Evolutionary conservation across 2,797 vertebrate species (phyloP).

Genomic region (Triplophysa bombifrons): DNA sequence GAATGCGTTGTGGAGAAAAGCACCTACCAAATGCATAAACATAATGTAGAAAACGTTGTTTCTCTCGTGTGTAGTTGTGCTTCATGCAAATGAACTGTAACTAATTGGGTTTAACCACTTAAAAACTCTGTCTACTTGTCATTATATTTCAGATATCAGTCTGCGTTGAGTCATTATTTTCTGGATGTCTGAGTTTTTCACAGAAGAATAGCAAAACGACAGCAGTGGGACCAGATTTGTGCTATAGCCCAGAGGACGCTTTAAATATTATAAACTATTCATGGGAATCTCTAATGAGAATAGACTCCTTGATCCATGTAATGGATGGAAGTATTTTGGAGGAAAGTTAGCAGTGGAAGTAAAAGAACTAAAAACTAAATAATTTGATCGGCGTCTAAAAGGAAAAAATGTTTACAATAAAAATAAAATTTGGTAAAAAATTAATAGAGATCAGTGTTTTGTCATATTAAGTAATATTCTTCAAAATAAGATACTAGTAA

Average conservation of each 20-base stretch:
- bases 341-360: not conserved
- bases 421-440: too few species aligned
- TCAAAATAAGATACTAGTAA: too few species aligned
- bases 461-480: too few species aligned
- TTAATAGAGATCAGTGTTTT: too few species aligned
- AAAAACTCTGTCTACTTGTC: constrained; percentile 9
- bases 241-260: constrained; percentile 10
- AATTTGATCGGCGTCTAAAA: too few species aligned
- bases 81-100: constrained; percentile 17
- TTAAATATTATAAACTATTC: constrained; percentile 27
- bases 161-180: constrained; percentile 25
- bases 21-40: not conserved
- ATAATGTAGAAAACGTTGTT: not conserved
- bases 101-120: constrained; percentile 40
- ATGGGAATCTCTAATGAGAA: constrained; percentile 32
- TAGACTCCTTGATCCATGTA: constrained; percentile 1
- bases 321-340: not conserved
- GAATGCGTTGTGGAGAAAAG: not conserved
- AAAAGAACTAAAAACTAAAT: not conserved
- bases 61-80: not conserved
- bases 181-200: constrained; percentile 24
- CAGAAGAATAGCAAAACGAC: constrained; percentile 23
- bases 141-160: not conserved
- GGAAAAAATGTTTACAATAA: too few species aligned
- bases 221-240: constrained; percentile 19